Base-by-base conservation (phyloP, 2,888 invertebrate species). In the Drosophila emarginata region DNA sequence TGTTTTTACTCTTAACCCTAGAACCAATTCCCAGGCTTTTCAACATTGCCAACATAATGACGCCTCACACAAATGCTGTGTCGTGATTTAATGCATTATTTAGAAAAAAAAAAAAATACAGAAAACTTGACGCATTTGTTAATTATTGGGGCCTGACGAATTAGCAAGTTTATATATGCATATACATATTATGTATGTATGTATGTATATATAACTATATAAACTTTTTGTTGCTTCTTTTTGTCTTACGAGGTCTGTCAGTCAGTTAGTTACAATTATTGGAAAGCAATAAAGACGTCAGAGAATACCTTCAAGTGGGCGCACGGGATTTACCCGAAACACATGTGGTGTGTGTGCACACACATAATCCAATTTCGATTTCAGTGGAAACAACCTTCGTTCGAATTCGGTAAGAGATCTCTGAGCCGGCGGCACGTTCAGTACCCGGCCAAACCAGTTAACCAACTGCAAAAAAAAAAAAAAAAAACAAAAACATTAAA, bases 11-110 rank as follows among this genome's bases (percentile, higher is more conserved):
- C 9, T 32, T 51, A 14, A 45, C 40, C 40, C 45, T 12, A 4
- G 21, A 21, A 21, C 28, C 2, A 4, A 7, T 11, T 15, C 12
- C 11, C 12, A 23, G 15, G 37, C 18, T 15, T 3, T 39, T 18
- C 26, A 26, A 7, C 63, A 18, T n/a, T 0, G 54, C 6, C 26
- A 58, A 45, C 12, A 40, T 7, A 40, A 68, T 71, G 70, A 71
- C 70, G 70, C 64, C 64, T 18, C 45, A 69, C 39, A 64, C 32
- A 14, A 51, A 39, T 56, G 15, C 14, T 28, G 28, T 50, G 51
- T 71, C 70, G 70, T 71, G 70, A 64, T 64, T 59, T 69, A 69
- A 69, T 64, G 70, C 69, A 40, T 56, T 69, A 58, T 45, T 45
- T 45, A 15, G 54, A 50, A 40, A 32, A 15, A 4, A 28, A 26